Conservation (phyloP, 1,140 invertebrate species). For the Laupala kohalensis region DNA sequence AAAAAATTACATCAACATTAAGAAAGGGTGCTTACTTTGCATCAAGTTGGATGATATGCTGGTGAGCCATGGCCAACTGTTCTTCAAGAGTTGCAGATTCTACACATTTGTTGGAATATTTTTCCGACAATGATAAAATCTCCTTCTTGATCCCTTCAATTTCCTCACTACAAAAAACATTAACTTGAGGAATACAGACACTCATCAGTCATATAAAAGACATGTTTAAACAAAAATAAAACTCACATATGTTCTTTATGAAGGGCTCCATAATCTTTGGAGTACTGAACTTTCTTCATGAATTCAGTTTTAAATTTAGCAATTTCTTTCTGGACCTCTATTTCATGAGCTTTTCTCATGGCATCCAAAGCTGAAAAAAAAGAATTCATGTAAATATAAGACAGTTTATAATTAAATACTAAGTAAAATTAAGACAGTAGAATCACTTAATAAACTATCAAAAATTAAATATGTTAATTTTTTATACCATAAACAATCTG, state of each 20-base stretch:
- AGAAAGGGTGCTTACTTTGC: constrained; percentile 32
- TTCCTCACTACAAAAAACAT: constrained; percentile 46
- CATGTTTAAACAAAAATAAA: not conserved
- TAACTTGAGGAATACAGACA: not conserved
- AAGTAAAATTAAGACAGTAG: not conserved
- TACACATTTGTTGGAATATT: constrained; percentile 83
- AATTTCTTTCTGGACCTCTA: constrained; percentile 76
- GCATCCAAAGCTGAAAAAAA: constrained; percentile 63
- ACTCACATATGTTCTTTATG: constrained; percentile 45
- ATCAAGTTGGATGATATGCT: constrained; percentile 64
- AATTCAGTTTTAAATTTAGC: constrained; percentile 77
- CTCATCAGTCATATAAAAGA: too few relatives aligned
- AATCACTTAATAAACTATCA: not conserved
- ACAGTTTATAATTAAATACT: not conserved
- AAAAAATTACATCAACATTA: not conserved
- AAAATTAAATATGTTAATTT: constrained; percentile 3
- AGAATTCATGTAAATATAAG: too few relatives aligned
- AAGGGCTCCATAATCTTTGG: constrained; percentile 38
- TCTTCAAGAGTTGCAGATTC: constrained; percentile 78
- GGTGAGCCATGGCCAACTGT: constrained; percentile 61
- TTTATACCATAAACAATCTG: too few relatives aligned
- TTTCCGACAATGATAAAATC: constrained; percentile 74
- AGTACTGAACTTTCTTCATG: constrained; percentile 50
- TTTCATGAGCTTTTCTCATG: constrained; percentile 85
- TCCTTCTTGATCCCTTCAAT: constrained; percentile 73